Base-by-base conservation (phyloP, 2,888 invertebrate species). In the Drosophila mimetica region DNA sequence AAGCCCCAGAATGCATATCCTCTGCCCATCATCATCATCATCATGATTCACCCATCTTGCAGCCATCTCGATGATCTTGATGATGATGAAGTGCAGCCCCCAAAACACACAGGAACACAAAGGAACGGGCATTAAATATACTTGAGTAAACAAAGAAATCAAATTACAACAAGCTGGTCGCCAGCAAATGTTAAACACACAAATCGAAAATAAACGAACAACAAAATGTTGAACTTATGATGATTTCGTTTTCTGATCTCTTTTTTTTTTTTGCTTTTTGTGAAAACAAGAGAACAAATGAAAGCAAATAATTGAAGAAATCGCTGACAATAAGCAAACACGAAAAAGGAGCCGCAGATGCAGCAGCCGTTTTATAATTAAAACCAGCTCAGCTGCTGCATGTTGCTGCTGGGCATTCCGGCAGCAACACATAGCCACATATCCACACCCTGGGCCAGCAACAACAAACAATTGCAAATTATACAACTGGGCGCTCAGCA, bases 401-500 rank as follows among this genome's bases (percentile, higher is more conserved):
- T 52, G 34, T 59, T 39, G 44, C 74, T 46, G 34, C 30, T 39
- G 44, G 30, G 46, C 34, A 25, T 22, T n/a, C 42, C 53, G n/a
- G 34, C 51, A 37, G 39, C 60, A 86, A 77, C 80, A 80, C 60
- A 34, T 16, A 37, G 39, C 60, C 83, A 77, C 80, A 80, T 53
- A 34, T 16, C 50, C 36, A 32, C 46, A 50, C 51, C 39, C 46
- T 48, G 51, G 32, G 55, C 37, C 60, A 71, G 65, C 64, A 82
- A 87, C 88, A 82, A 81, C 86, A 82, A 82, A 85, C 85, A 79
- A 77, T 71, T 71, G 88, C 82, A 79, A 85, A 85, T 82, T 73
- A 85, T 81, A 81, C 86, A 81, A 85, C 82, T 82, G 86, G 82
- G 82, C 87, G 75, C 69, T 59, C 82, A 82, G 82, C 81, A 86